phyloP scores from a whole-genome alignment of 2,797 vertebrate genomes.

The Sebastes elongatus region DNA sequence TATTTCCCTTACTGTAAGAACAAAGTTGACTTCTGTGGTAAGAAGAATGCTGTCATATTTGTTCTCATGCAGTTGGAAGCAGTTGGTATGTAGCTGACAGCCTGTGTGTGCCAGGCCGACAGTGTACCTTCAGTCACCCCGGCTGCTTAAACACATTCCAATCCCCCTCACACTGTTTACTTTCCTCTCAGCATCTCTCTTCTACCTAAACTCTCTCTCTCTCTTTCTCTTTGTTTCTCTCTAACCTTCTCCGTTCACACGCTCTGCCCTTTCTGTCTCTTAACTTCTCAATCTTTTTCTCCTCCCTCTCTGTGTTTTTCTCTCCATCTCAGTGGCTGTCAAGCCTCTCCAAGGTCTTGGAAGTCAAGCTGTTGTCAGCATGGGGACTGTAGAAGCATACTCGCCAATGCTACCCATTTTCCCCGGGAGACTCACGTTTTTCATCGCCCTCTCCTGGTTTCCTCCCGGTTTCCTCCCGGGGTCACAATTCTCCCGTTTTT shows the following conservation, averaged over 20 bases:
- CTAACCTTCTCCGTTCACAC: neutral
- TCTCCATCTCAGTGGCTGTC: neutral
- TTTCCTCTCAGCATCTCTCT: constrained; percentile 13
- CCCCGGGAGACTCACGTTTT: no score
- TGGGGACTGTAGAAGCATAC: neutral
- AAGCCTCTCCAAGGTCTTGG: neutral
- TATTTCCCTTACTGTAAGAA: neutral
- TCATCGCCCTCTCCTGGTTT: no score
- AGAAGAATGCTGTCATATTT: constrained; percentile 40
- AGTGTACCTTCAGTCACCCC: constrained; percentile 41
- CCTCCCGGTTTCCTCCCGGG: no score
- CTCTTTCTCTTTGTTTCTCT: neutral
- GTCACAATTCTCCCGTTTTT: no score
- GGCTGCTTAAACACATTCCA: constrained; percentile 65
- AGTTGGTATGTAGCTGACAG: constrained; percentile 9
- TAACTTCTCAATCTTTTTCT: neutral
- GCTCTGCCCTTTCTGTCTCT: neutral
- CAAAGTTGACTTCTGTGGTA: neutral
- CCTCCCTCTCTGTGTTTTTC: neutral
- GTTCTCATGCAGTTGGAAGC: constrained; percentile 8
- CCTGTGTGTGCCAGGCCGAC: constrained; percentile 35
- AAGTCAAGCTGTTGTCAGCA: constrained; percentile 14
- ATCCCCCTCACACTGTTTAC: constrained; percentile 30
- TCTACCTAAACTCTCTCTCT: neutral
- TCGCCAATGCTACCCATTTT: no score